Evolutionary conservation across 2,113 vertebrate genomes (phyloP).

Genomic region (Corvus hawaiiensis): DNA sequence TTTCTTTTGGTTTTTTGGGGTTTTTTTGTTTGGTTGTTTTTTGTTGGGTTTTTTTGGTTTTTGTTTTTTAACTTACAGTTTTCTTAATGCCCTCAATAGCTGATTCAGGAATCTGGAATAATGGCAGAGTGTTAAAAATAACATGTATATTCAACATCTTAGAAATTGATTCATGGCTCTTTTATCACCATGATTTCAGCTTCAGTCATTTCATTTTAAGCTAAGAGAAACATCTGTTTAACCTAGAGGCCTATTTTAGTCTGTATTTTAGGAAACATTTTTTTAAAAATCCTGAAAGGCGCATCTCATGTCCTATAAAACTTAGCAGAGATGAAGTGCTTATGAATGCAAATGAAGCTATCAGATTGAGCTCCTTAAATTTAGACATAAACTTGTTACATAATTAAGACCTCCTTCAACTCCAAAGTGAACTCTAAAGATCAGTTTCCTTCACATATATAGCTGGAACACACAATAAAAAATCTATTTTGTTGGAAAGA

Average conservation of each 20-base stretch:
- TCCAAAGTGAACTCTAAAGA: not conserved
- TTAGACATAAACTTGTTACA: not conserved
- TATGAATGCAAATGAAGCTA: not conserved
- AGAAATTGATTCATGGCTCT: not conserved
- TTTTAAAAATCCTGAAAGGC: accelerated
- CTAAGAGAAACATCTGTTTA: not conserved
- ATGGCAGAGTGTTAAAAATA: not conserved
- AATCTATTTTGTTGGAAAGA: not conserved
- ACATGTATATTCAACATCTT: not conserved
- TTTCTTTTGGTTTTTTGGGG: too few species aligned
- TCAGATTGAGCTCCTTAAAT: not conserved
- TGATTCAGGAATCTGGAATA: not conserved
- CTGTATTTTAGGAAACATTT: not conserved
- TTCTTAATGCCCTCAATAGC: not conserved
- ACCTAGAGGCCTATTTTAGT: not conserved
- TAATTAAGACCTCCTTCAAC: not conserved
- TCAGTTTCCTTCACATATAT: not conserved
- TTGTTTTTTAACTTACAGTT: not conserved
- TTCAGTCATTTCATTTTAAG: not conserved
- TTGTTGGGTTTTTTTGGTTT: not conserved
- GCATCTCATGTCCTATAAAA: not conserved
- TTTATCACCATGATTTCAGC: not conserved
- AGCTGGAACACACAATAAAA: not conserved
- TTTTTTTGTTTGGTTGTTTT: too few species aligned
- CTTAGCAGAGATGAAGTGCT: not conserved